A percentile compares a stretch with the other conserved stretches of the same genome.
These are phyloP conservation scores for Harpalus rufipes DNA, from an alignment of 2,888 invertebrate species.

Conservation along the genomic window DNA sequence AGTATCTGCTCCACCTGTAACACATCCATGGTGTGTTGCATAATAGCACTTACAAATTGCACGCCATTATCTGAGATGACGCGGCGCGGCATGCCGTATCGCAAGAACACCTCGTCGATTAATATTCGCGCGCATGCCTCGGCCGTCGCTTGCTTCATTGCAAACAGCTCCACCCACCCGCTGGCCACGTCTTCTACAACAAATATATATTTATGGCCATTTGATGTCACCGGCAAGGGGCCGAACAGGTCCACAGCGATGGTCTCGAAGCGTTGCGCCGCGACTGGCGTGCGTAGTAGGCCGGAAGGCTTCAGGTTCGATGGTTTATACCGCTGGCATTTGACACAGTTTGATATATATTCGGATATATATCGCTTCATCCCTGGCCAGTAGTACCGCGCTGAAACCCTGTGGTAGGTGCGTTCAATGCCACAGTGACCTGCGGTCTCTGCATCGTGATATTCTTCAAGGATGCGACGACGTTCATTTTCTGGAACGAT, in stretches of 20 bases:
- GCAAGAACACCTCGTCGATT: conserved; percentile 72
- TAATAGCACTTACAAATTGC: conserved; percentile 36
- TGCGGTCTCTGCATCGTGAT: too few relatives aligned
- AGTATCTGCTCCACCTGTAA: conserved; percentile 62
- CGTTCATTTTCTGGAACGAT: conserved; percentile 69
- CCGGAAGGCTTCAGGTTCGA: conserved; percentile 71
- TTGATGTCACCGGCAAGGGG: conserved; percentile 26
- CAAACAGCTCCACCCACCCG: conserved; percentile 73
- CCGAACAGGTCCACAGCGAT: conserved; percentile 71
- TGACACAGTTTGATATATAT: conserved; percentile 66
- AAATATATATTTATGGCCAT: conserved; percentile 67
- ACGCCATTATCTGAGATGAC: conserved; percentile 68
- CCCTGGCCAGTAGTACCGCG: too few relatives aligned
- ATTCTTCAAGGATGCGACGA: background rate
- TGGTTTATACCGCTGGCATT: conserved; percentile 71
- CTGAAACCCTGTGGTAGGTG: too few relatives aligned
- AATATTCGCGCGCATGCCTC: conserved; percentile 71
- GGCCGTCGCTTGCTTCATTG: conserved; percentile 71
- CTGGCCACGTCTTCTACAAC: conserved; percentile 58
- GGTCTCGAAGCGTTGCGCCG: conserved; percentile 69
- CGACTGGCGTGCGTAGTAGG: conserved; percentile 68
- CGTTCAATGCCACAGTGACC: too few relatives aligned
- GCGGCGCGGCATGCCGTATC: conserved; percentile 72
- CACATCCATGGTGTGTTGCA: conserved; percentile 34
- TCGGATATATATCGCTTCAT: too few relatives aligned